Evolutionary conservation across 2,888 invertebrate species (phyloP), one percentile per base, ranked within the genome.

Genomic region (Rhogogaster chlorosoma): DNA sequence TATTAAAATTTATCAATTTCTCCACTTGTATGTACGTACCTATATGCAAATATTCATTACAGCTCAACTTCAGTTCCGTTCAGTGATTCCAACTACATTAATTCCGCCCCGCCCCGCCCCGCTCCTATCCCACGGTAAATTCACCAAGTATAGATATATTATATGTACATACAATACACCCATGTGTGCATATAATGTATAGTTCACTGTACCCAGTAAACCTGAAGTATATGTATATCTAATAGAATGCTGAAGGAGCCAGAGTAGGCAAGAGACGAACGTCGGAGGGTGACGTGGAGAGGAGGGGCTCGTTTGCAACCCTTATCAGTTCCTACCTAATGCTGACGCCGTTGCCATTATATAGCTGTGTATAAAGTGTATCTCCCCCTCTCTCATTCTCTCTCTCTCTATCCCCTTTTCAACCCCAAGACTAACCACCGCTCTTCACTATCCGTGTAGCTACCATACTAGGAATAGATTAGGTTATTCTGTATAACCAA

Each of bases 311-410:
- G 83, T 83, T 83, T 83, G 83, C 83, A 67, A 83, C 83, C 83
- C 83, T 83, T 83, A 83, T 83, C 83, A 83, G 83, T 83, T 83
- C 67, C 67, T 83, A 83, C 83, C 83, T 83, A 83, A 83, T 83
- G 83, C 83, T 83, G 83, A 83, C 83, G 83, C 70, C 83, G 83
- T 70, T 70, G 53, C 64, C 83, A 83, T 83, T 83, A 83, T 70
- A 83, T 70, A 83, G 83, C 83, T 38, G 67, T 67, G 36, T 80
- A 83, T 67, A 83, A 83, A 61, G 67, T 83, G 67, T 67, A 70
- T 83, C 64, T 70, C 45, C n/a, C 49, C 26, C 64, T 22, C 64
- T 29, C 9, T 29, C 9, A 6, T n/a, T 32, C 64, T 12, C 57
- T 36, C 49, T 73, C 5, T n/a, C 29, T 22, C 73, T n/a, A 42